Percentiles rank a stretch among this genome's conserved stretches.
Conservation (phyloP, 2,797 vertebrate species). For the Cossypha polioptera region DNA sequence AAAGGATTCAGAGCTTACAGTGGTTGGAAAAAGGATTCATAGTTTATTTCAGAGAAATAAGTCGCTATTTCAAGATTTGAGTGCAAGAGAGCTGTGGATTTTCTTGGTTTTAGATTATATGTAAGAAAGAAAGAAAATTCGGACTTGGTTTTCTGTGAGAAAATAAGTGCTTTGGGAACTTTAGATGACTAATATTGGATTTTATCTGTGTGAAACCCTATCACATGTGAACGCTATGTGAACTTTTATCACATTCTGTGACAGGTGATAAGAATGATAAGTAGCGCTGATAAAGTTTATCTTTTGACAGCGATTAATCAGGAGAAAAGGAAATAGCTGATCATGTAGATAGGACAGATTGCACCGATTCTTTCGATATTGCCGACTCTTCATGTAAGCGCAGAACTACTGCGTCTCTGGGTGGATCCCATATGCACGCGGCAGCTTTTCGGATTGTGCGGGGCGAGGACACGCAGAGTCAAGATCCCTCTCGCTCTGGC, state of each 20-base stretch:
- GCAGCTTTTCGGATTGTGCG: neutral
- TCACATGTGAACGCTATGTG: neutral
- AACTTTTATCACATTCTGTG: neutral
- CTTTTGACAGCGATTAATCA: neutral
- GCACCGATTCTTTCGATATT: accelerated
- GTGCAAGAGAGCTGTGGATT: neutral
- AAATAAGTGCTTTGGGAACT: neutral
- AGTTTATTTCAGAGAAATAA: neutral
- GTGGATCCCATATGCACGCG: neutral
- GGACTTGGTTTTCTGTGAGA: neutral
- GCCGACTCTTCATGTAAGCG: neutral
- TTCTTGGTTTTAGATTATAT: neutral
- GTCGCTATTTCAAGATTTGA: neutral
- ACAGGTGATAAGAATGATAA: neutral
- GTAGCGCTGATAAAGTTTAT: neutral
- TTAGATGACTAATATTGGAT: neutral
- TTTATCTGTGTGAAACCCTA: neutral
- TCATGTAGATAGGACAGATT: neutral
- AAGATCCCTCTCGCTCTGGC: neutral
- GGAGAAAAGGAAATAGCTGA: neutral
- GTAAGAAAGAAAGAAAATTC: neutral
- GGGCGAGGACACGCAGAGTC: neutral
- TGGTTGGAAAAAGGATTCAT: neutral
- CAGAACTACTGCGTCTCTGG: neutral
- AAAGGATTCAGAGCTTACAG: neutral